Conservation (phyloP, 2,888 invertebrate genomes). For the Hipparchia sbordonii region DNA sequence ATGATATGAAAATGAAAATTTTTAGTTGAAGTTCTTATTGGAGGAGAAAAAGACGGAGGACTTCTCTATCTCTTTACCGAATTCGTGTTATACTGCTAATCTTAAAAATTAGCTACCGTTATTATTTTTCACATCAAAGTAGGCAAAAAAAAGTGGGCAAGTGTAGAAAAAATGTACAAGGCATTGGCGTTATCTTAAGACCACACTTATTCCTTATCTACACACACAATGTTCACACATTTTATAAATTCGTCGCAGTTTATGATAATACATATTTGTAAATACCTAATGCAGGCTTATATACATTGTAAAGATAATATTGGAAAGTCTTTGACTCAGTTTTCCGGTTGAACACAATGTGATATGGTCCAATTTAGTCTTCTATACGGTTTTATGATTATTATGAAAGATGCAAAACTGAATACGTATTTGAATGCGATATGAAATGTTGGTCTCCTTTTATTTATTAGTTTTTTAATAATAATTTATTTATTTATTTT, state of each 20-base stretch:
- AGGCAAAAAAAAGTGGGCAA: no score
- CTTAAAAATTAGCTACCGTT: no score
- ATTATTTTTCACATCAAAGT: no score
- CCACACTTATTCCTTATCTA: neutral
- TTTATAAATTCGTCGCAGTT: neutral
- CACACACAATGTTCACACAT: neutral
- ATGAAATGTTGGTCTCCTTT: slow-evolving; percentile 6
- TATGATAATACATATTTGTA: neutral
- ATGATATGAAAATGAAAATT: no score
- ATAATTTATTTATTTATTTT: neutral
- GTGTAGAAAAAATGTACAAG: neutral
- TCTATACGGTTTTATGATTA: no score
- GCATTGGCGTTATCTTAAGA: neutral
- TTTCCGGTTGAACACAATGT: no score
- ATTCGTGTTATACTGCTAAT: no score
- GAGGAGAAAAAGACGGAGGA: no score
- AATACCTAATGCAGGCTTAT: neutral
- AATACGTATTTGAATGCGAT: neutral
- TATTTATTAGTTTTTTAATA: neutral
- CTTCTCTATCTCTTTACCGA: no score
- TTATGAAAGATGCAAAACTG: neutral
- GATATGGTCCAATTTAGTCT: no score
- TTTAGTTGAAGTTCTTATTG: no score
- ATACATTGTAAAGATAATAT: neutral
- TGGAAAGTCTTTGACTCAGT: no score